Conservation (phyloP, 2,888 invertebrate species). For the Plebejus melissa region DNA sequence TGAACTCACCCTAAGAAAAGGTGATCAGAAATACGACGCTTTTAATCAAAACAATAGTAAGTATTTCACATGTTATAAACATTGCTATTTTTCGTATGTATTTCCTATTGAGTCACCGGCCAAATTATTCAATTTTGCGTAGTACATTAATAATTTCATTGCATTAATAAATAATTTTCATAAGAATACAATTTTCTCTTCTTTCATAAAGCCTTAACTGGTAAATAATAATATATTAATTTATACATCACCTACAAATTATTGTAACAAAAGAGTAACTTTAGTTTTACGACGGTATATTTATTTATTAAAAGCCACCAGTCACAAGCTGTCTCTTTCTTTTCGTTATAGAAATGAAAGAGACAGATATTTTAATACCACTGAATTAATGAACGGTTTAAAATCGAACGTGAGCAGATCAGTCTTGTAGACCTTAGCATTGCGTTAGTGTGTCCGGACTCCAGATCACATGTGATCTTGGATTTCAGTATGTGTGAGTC, state of each 20-base stretch:
- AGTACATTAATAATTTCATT: slow-evolving; percentile 13
- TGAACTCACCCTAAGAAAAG: too few relatives aligned
- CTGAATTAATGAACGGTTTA: not conserved
- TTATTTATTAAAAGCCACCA: not conserved
- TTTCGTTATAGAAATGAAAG: not conserved
- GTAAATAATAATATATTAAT: slow-evolving; percentile 23
- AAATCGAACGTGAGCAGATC: not conserved
- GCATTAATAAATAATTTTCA: not conserved
- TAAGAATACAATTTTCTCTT: slow-evolving; percentile 2
- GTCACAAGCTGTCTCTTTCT: not conserved
- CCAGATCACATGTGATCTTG: not conserved
- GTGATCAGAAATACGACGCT: too few relatives aligned
- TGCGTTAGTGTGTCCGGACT: not conserved
- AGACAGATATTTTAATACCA: not conserved
- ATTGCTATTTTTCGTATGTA: not conserved
- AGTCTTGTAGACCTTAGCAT: not conserved
- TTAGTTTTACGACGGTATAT: not conserved
- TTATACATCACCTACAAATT: slow-evolving; percentile 4
- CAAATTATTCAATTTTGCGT: not conserved
- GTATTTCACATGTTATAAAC: not conserved
- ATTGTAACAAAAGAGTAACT: not conserved
- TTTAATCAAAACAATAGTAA: too few relatives aligned
- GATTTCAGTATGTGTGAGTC: too few relatives aligned
- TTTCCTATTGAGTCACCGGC: not conserved
- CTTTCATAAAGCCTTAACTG: not conserved